Evolutionary conservation across 2,113 vertebrate species (phyloP), one percentile per base, ranked within the genome.

Genomic region (Gyps fulvus): DNA sequence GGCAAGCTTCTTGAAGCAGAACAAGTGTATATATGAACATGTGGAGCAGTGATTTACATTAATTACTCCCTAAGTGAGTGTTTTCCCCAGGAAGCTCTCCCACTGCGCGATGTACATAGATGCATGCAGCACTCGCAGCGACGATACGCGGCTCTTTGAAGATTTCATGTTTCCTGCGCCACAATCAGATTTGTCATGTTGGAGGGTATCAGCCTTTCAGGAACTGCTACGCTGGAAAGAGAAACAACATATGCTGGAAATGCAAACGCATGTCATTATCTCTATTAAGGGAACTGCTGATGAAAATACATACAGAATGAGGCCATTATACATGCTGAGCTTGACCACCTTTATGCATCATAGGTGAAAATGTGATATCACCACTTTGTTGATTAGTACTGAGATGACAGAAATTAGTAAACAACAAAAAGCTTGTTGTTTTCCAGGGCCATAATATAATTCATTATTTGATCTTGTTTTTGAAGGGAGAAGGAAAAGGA

Each of bases 91-190:
- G 65, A 67, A 62, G 10, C 25, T 54, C 54, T 66, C 76, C 76
- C 70, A 11, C 26, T 11, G 59, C 0, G 10, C 2, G 4, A 19
- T 25, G 82, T 12, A 19, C 40, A 2, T 10, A 16, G 65, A 26
- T 26, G 52, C 36, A 32, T 4, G 6, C 3, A 8, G 20, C 36
- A 8, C 19, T 38, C 2, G 1, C 42, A 50, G 34, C 7, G 0
- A 23, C 7, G 6, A 21, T 3, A 22, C 0, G 2, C 2, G 4
- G 27, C 50, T 59, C 74, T 70, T 38, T 45, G 67, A 74, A 36
- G 66, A 31, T 20, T 16, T 54, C 5, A 2, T 32, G 63, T 50
- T 82, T 66, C 63, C 83, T 82, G 63, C 6, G 1, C 62, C 62
- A 7, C 36, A 8, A 8, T 26, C 21, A 10, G 55, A 23, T 43